A percentile compares a stretch with the other conserved stretches of the same genome.
phyloP scores from a whole-genome alignment of 2,797 vertebrate species.

The Scomberomorus guttatus region DNA sequence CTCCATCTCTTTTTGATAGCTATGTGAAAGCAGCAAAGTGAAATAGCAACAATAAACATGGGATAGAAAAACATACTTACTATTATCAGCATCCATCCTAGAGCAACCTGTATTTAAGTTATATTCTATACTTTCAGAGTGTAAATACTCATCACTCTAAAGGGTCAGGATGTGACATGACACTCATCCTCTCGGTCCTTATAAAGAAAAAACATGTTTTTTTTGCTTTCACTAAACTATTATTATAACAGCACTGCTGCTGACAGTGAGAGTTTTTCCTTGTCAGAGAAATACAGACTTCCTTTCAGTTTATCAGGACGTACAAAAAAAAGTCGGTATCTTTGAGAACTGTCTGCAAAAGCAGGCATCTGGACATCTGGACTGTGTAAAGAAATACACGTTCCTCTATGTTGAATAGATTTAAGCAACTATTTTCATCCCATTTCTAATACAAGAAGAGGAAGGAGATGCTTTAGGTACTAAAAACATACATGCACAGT shows the following conservation, averaged over 20 bases:
- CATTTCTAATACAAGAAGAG: not conserved
- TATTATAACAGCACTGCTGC: constrained; percentile 16
- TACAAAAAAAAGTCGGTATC: constrained; percentile 8
- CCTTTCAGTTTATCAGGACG: constrained; percentile 71
- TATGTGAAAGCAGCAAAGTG: not conserved
- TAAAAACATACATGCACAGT: constrained; percentile 2
- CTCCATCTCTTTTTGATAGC: not conserved
- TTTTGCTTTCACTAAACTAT: constrained; percentile 23
- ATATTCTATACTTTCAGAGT: constrained; percentile 8
- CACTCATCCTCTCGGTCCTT: constrained; percentile 21
- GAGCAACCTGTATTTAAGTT: not conserved
- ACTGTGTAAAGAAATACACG: not conserved
- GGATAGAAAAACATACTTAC: constrained; percentile 47
- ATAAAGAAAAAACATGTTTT: constrained; percentile 28
- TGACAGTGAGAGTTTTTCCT: constrained; percentile 39
- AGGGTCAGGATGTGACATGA: constrained; percentile 35
- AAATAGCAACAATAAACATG: not conserved
- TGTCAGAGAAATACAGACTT: constrained; percentile 75
- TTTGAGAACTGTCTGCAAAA: not conserved
- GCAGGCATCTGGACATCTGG: constrained; percentile 7
- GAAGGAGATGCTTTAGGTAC: not conserved
- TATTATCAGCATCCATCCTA: constrained; percentile 53
- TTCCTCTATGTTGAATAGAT: not conserved
- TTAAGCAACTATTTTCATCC: not conserved
- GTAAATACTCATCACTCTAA: not conserved